Evolutionary conservation across 2,113 vertebrate genomes (phyloP).

Genomic region (Mustela nigripes): DNA sequence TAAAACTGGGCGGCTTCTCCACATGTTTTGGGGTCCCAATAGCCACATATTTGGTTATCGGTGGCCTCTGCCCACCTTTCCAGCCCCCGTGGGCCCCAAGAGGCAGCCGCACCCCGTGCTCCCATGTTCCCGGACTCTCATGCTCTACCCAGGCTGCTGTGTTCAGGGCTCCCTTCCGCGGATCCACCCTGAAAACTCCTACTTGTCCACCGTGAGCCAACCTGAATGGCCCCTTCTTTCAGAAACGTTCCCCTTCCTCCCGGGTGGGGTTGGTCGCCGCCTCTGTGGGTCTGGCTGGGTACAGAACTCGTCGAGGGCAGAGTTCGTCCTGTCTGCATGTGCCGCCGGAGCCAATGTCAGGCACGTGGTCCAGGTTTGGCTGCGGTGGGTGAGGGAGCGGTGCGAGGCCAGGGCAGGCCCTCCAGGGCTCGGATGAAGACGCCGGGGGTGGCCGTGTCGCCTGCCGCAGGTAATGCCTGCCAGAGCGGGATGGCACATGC

Average conservation of each 20-base stretch:
- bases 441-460: neutral
- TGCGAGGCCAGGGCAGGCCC: neutral
- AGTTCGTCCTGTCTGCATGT: neutral
- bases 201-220: neutral
- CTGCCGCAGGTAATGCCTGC: neutral
- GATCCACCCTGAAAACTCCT: neutral
- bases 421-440: neutral
- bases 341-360: neutral
- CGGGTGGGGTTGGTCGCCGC: neutral
- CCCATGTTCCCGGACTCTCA: neutral
- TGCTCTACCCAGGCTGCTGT: neutral
- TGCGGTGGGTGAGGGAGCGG: neutral
- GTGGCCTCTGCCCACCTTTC: neutral
- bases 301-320: neutral
- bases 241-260: neutral
- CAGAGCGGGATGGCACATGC: neutral
- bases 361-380: neutral
- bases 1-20: neutral
- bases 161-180: neutral
- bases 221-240: neutral
- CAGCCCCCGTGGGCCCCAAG: neutral
- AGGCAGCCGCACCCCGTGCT: neutral
- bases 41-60: neutral
- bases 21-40: neutral
- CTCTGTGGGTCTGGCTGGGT: neutral